Evolutionary conservation across 2,888 invertebrate genomes (phyloP).

Genomic region (Pachliopta kotzebuea): DNA sequence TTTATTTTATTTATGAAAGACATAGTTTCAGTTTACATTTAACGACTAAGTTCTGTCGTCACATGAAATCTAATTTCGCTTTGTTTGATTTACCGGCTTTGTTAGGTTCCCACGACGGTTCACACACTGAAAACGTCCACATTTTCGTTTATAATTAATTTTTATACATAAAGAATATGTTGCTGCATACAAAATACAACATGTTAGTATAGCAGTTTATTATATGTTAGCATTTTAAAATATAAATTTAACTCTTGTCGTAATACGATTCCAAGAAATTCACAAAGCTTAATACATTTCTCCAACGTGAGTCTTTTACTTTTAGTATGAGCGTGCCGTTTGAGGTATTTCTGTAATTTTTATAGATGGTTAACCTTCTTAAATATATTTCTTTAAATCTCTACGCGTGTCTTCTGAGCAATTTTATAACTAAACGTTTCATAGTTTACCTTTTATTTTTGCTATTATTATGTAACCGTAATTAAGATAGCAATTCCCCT

Average conservation of each 20-base stretch:
- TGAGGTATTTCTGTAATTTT: background rate
- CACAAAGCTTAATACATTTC: background rate
- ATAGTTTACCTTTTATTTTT: too few species aligned
- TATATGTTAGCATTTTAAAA: too few species aligned
- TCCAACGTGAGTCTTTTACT: background rate
- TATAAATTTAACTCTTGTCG: background rate
- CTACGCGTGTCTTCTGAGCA: background rate
- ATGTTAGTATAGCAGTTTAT: background rate
- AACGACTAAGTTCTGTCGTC: background rate
- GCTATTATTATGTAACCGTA: too few species aligned
- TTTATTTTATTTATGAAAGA: background rate
- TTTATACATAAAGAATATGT: too few species aligned
- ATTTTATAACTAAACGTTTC: background rate
- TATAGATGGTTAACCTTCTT: background rate
- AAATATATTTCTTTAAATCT: background rate
- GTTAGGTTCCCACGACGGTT: too few species aligned
- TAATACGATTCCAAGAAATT: background rate
- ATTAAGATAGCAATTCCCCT: too few species aligned
- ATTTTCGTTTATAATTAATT: background rate
- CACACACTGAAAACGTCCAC: too few species aligned
- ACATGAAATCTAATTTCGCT: background rate
- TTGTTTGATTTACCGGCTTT: background rate
- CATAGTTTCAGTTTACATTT: background rate
- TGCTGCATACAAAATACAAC: too few species aligned
- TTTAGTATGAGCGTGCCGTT: background rate